phyloP scores from a whole-genome alignment of 1,140 invertebrate genomes.

The Bicyclus anynana region DNA sequence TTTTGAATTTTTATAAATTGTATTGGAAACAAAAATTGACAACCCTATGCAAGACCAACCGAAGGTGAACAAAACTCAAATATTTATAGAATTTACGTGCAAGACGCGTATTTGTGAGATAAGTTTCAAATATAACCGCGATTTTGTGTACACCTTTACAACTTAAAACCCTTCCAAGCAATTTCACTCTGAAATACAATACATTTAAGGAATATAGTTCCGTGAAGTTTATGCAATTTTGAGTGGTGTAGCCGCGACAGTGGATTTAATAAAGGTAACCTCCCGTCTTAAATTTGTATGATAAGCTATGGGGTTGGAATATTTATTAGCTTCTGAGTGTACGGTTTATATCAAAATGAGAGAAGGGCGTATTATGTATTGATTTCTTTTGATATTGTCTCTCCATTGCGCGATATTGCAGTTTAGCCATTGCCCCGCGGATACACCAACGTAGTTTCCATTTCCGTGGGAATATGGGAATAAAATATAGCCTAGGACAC shows the following conservation, averaged over 20 bases:
- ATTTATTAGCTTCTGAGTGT: conserved; percentile 11
- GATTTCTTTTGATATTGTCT: background rate
- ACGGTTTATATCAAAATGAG: conserved; percentile 3
- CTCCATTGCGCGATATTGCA: no score
- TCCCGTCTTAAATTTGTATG: conserved; percentile 20
- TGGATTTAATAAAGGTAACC: conserved; percentile 19
- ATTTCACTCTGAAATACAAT: background rate
- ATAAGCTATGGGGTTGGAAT: conserved; percentile 14
- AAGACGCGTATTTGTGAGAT: conserved; percentile 20
- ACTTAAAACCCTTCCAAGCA: background rate
- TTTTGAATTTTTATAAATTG: no score
- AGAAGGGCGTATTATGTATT: background rate
- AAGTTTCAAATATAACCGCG: conserved; percentile 22
- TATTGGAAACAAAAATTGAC: background rate
- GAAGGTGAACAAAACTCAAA: conserved; percentile 18
- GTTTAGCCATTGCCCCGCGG: no score
- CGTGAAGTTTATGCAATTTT: background rate
- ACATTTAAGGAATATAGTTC: background rate
- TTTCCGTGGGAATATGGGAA: no score
- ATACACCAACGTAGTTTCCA: no score
- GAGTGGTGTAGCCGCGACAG: background rate
- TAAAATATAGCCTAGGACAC: no score
- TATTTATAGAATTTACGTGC: conserved; percentile 27
- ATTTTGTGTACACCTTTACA: background rate
- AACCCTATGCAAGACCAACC: conserved; percentile 3